Conservation (phyloP, 2,797 vertebrate genomes). For the Coluber constrictor region DNA sequence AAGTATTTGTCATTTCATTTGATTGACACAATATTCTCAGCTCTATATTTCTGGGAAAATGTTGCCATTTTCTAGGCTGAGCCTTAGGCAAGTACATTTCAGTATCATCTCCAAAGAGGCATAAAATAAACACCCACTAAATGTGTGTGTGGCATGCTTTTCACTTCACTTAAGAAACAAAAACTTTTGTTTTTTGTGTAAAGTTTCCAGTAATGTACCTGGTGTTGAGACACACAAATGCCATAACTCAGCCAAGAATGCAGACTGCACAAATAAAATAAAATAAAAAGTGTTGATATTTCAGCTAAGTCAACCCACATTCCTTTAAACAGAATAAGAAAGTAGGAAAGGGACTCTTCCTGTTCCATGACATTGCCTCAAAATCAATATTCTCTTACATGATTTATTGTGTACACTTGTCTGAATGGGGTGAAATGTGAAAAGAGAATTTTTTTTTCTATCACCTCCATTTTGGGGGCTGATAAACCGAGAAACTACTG, state of each 20-base stretch:
- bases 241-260: neutral
- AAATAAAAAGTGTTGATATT: neutral
- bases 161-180: conserved; percentile 38
- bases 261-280: neutral
- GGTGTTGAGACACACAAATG: neutral
- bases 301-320: neutral
- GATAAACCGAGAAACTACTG: neutral
- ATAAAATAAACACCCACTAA: conserved; percentile 44
- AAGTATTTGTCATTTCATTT: rapidly evolving
- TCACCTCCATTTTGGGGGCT: neutral
- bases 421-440: neutral
- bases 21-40: conserved; percentile 1
- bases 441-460: neutral
- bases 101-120: conserved; percentile 2
- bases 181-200: conserved; percentile 19
- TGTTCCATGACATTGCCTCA: neutral
- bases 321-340: neutral
- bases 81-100: conserved; percentile 32
- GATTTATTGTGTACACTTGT: neutral
- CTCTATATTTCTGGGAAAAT: neutral
- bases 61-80: neutral
- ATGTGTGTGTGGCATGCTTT: conserved; percentile 39
- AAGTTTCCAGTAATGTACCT: neutral
- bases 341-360: neutral
- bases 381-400: neutral